Conservation (phyloP, 2,113 vertebrate species). For the Merops nubicus region DNA sequence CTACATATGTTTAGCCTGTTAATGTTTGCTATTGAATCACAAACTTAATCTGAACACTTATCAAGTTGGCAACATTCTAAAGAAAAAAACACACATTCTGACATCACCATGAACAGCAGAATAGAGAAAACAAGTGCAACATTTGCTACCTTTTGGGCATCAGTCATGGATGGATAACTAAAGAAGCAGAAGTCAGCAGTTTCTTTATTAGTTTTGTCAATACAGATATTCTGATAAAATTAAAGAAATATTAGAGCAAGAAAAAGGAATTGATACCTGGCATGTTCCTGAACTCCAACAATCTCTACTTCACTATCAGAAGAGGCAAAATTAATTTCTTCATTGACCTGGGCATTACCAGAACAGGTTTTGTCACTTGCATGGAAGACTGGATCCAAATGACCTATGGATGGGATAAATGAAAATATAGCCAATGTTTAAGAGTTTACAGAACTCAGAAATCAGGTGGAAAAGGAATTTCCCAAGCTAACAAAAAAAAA, state of each 20-base stretch:
- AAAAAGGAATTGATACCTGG: constrained; percentile 79
- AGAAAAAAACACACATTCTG: not conserved
- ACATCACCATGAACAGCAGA: not conserved
- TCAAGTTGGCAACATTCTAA: not conserved
- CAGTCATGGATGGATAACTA: not conserved
- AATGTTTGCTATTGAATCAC: not conserved
- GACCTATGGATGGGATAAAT: constrained; percentile 76
- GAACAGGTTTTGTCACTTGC: constrained; percentile 76
- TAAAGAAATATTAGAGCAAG: not conserved
- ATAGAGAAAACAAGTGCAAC: not conserved
- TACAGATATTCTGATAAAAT: not conserved
- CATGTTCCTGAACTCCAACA: constrained; percentile 93
- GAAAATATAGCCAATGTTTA: not conserved
- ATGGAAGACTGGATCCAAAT: constrained; percentile 81
- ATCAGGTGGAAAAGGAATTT: not conserved
- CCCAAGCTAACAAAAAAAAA: not conserved
- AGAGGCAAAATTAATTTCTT: constrained; percentile 89
- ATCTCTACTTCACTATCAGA: constrained; percentile 98
- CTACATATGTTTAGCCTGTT: not conserved
- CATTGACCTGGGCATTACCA: constrained; percentile 79
- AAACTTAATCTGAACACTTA: not conserved
- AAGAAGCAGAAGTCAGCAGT: not conserved
- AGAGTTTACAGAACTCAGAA: not conserved
- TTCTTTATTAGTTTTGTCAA: not conserved
- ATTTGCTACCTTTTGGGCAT: not conserved